Evolutionary conservation across 2,888 invertebrate species (phyloP).

Genomic region (Pyrrhosoma nymphula): DNA sequence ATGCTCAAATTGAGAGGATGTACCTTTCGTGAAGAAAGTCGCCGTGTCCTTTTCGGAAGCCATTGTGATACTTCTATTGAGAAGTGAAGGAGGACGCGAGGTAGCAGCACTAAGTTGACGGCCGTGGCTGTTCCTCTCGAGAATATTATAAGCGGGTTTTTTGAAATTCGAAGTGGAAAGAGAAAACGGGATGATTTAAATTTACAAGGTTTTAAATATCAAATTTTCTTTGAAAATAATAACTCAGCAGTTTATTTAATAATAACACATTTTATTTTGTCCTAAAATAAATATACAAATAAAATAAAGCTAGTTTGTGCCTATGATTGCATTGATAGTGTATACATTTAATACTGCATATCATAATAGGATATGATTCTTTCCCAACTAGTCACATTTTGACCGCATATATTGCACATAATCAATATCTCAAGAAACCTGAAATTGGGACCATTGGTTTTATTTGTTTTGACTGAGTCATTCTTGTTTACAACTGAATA

Average conservation of each 20-base stretch:
- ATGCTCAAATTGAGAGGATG: constrained; percentile 89
- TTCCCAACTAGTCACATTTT: neutral
- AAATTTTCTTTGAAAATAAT: neutral
- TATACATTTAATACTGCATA: constrained; percentile 53
- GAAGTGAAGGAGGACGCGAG: constrained; percentile 65
- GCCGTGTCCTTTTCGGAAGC: constrained; percentile 94
- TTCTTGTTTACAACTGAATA: neutral
- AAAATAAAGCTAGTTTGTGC: constrained; percentile 63
- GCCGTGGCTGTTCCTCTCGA: constrained; percentile 66
- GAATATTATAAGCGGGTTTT: constrained; percentile 35
- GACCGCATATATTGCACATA: constrained; percentile 1
- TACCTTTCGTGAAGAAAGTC: constrained; percentile 95
- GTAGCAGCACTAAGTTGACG: constrained; percentile 67
- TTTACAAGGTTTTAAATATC: neutral
- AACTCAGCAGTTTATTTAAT: too few species aligned
- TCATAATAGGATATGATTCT: neutral
- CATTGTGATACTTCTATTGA: constrained; percentile 78
- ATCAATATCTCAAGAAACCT: neutral
- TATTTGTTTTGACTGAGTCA: neutral
- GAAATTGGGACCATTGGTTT: neutral
- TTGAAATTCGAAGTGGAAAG: neutral
- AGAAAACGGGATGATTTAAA: neutral
- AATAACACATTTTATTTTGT: constrained; percentile 39
- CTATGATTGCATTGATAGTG: constrained; percentile 47
- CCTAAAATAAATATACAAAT: constrained; percentile 52